phyloP scores from a whole-genome alignment of 2,113 vertebrate genomes.

The Anoura caudifer region DNA sequence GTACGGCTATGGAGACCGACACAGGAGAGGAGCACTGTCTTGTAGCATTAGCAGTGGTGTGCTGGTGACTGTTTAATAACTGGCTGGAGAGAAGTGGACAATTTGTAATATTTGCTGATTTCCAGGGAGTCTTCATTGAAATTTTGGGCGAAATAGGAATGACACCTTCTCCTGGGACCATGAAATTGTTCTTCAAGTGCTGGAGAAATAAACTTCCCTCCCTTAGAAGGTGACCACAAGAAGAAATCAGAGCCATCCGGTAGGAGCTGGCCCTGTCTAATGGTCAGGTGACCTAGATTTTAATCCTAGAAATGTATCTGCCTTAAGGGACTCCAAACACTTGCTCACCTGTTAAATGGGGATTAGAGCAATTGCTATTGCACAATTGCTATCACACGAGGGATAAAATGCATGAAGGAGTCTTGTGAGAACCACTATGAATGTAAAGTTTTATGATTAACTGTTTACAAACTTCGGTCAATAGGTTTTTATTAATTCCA shows the following conservation, averaged over 20 bases:
- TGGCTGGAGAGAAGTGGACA: rapidly evolving
- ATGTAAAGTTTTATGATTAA: neutral
- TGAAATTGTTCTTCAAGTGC: neutral
- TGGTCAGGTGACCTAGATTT: neutral
- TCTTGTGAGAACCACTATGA: neutral
- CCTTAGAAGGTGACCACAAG: neutral
- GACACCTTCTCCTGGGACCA: neutral
- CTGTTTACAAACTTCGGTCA: neutral
- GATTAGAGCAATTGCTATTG: neutral
- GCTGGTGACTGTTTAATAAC: neutral
- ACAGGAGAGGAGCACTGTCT: neutral
- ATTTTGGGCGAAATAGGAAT: neutral
- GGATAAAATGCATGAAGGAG: neutral
- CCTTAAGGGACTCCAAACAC: neutral
- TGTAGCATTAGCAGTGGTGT: neutral
- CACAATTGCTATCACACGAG: neutral
- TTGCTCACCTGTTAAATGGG: neutral
- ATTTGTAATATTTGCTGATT: neutral
- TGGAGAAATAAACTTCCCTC: neutral
- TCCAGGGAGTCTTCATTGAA: neutral
- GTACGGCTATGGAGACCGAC: neutral
- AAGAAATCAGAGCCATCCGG: neutral
- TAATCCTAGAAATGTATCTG: neutral
- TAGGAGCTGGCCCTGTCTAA: neutral
- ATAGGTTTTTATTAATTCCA: neutral